phyloP scores from a whole-genome alignment of 2,888 invertebrate genomes.

The Tribolium freemani region DNA sequence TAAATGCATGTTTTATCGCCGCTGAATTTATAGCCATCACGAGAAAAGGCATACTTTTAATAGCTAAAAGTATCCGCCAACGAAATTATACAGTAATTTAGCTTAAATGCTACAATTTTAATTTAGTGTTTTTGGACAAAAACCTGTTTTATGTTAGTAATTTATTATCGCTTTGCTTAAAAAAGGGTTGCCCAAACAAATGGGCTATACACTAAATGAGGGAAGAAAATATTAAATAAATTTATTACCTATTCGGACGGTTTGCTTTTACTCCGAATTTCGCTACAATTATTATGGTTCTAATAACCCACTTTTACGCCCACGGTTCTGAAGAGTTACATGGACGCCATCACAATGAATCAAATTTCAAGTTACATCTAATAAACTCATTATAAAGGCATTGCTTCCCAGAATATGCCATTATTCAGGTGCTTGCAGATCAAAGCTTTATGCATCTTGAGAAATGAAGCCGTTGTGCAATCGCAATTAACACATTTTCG shows the following conservation, averaged over 20 bases:
- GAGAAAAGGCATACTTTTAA: constrained; percentile 21
- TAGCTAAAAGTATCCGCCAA: constrained; percentile 13
- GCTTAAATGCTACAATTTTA: constrained; percentile 31
- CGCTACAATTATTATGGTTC: neutral
- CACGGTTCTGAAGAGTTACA: neutral
- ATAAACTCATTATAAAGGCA: constrained; percentile 8
- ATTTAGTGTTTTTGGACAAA: constrained; percentile 25
- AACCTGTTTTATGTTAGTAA: constrained; percentile 19
- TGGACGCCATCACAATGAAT: neutral
- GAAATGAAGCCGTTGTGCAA: neutral
- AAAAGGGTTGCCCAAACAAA: constrained; percentile 29
- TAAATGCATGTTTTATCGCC: constrained; percentile 34
- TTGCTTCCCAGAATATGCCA: constrained; percentile 12
- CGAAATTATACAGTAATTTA: constrained; percentile 25
- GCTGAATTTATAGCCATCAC: constrained; percentile 26
- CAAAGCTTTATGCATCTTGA: constrained; percentile 21
- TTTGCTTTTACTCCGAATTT: constrained; percentile 6
- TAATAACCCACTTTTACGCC: constrained; percentile 11
- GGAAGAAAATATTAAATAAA: constrained; percentile 31
- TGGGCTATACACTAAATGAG: constrained; percentile 21
- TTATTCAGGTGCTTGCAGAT: constrained; percentile 22
- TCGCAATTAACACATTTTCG: too few relatives aligned
- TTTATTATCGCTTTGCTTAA: constrained; percentile 31
- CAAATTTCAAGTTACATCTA: constrained; percentile 8
- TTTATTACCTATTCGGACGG: constrained; percentile 22